These are phyloP conservation scores for Drosophila nigromelanica DNA, from an alignment of 1,140 invertebrate species.

Conservation along the genomic window DNA sequence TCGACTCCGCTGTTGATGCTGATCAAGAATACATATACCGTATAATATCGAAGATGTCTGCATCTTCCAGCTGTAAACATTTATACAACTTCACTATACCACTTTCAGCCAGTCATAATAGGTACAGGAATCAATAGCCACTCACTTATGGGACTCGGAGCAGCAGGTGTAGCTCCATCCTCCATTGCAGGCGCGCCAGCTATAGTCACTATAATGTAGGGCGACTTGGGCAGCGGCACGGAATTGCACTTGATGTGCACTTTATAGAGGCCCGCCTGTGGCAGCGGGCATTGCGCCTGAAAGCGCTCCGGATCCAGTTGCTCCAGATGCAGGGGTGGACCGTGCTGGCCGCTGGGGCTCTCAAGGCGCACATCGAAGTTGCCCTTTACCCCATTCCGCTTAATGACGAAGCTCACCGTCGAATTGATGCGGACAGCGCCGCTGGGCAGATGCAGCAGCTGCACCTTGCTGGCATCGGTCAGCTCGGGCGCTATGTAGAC, in stretches of 20 bases:
- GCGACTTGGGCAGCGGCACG: slow-evolving; percentile 93
- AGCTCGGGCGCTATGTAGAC: slow-evolving; percentile 78
- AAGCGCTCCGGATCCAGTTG: slow-evolving; percentile 91
- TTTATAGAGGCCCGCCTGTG: slow-evolving; percentile 94
- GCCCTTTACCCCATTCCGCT: slow-evolving; percentile 77
- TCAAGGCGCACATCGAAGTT: slow-evolving; percentile 80
- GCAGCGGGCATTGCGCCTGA: slow-evolving; percentile 92
- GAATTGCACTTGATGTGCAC: slow-evolving; percentile 94
- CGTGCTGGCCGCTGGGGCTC: slow-evolving; percentile 63
- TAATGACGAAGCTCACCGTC: slow-evolving; percentile 65
- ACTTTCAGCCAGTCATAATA: too few species aligned
- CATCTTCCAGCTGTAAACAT: too few species aligned
- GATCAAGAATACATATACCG: too few species aligned
- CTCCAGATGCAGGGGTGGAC: slow-evolving; percentile 74
- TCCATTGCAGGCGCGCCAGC: slow-evolving; percentile 86
- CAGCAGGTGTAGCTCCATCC: not conserved
- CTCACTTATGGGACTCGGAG: slow-evolving; percentile 15
- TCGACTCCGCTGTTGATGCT: too few species aligned
- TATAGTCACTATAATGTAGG: slow-evolving; percentile 90
- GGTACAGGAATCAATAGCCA: not conserved
- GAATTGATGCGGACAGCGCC: slow-evolving; percentile 68
- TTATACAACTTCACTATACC: too few species aligned
- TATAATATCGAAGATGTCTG: too few species aligned
- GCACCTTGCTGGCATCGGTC: slow-evolving; percentile 73
- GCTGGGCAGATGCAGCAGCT: slow-evolving; percentile 77